Evolutionary conservation across 2,113 vertebrate species (phyloP).

Genomic region (Chaetodon auriga): DNA sequence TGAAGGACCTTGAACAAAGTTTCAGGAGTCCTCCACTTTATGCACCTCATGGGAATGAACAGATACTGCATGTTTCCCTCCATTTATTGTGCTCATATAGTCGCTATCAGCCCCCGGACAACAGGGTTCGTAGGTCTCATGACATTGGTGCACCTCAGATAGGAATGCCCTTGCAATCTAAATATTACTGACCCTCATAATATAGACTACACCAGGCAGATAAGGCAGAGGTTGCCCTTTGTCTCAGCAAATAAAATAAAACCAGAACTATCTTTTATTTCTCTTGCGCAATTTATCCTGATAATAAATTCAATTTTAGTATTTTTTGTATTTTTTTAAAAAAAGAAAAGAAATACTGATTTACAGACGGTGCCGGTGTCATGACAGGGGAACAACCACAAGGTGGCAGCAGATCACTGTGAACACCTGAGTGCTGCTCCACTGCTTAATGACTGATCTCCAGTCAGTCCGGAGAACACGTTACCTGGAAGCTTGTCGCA

Average conservation of each 20-base stretch:
- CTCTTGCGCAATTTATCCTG: no score
- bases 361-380: no score
- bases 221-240: slow-evolving; percentile 4
- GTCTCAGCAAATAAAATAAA: neutral
- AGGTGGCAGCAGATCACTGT: slow-evolving; percentile 66
- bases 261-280: no score
- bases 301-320: no score
- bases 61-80: neutral
- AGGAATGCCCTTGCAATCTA: neutral
- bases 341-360: no score
- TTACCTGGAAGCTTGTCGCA: neutral
- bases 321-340: no score
- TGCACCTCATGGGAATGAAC: neutral
- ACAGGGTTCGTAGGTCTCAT: slow-evolving; percentile 13
- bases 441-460: neutral
- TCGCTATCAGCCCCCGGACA: neutral
- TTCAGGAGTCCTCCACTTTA: neutral
- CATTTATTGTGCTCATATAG: slow-evolving; percentile 17
- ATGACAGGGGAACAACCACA: slow-evolving; percentile 23
- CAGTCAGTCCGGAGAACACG: neutral
- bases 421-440: neutral
- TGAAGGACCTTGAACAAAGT: neutral
- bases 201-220: neutral
- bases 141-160: neutral
- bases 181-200: slow-evolving; percentile 7